Evolutionary conservation across 2,888 invertebrate species (phyloP), one percentile per base, ranked within the genome.

Genomic region (Xestia rhomboidea): DNA sequence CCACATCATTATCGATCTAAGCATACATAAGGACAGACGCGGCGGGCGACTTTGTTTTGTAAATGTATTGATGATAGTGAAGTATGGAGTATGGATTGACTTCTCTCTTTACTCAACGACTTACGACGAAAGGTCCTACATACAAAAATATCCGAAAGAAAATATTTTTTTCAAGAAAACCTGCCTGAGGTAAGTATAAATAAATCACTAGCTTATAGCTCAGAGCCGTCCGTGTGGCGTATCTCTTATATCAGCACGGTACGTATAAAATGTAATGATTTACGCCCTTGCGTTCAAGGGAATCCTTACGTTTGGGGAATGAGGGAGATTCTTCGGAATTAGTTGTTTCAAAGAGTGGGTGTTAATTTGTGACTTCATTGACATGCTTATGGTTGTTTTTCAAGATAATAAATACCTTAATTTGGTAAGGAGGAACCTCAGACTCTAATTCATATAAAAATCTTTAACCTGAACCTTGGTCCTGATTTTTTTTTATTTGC

Each of bases 191-290:
- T 78, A 62, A 72, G 60, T 71, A 71, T 44, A 79, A 62, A 82
- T 82, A 82, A 83, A 83, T 82, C 75, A 79, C 46, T 60, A 64
- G 71, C 74, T 82, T 64, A 74, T 79, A 68, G 30, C 79, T 70
- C 63, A 24, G 67, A 60, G 49, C 49, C 71, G 21, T 68, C 24
- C 54, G 24, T 46, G 51, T 34, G 66, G 51, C 68, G 27, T 83
- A 79, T 63, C 73, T 79, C 71, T 74, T 74, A 73, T 71, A 83
- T 82, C 79, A 83, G 62, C 62, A 21, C 2, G 34, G 44, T n/a
- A 30, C 79, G 57, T 75, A 79, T 74, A 83, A 79, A 79, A 68
- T 79, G 54, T 64, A 70, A 83, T 72, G 71, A 72, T 79, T 83
- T 83, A 83, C 75, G 49, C 41, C 10, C 34, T 68, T 15, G 15